Evolutionary conservation across 2,797 vertebrate genomes (phyloP), one percentile per base, ranked within the genome.

Genomic region (Aphelocoma californica): DNA sequence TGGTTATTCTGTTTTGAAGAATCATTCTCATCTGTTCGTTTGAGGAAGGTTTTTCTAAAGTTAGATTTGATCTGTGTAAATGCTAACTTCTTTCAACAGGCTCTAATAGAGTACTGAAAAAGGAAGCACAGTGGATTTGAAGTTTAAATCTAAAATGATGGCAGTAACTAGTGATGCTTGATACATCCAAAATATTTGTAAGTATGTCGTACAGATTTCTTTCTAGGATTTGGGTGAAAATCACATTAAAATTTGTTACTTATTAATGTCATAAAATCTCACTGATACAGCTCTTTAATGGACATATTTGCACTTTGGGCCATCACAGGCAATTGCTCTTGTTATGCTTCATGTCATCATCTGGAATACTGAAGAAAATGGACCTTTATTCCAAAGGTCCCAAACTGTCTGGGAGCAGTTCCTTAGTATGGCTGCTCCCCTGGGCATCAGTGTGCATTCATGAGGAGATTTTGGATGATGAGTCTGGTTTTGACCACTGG

Each of bases 61-160:
- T 92, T 96, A 77, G 60, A 36, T 92, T 90, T 95, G 88, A 91
- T 86, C 91, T 94, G 66, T 95, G 95, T 92, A 93, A 93, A 92
- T 95, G 95, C 92, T 95, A 91, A 74, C 90, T 93, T 93, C 82
- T 94, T 81, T 91, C 94, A 84, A 26, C 45, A 10, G 34, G 82
- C 36, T 17, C 71, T 91, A 28, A 81, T 19, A 70, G 91, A 94
- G 67, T n/a, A n/a, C 86, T 86, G 85, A 20, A 34, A 58, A 93
- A 88, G 77, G n/a, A 58, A 80, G 57, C 83, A n/a, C 62, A 13
- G 40, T 26, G 66, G 65, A 34, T 69, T 72, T 90, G 94, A 77
- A 86, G 87, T 88, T 92, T 73, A 86, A 90, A 75, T 90, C 58
- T 81, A 21, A 75, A 84, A 44, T 71, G 6, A 66, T n/a, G 67